Percentiles rank a stretch among this genome's conserved stretches.
phyloP scores from a whole-genome alignment of 2,113 vertebrate species.

The Peucedramus taeniatus region DNA sequence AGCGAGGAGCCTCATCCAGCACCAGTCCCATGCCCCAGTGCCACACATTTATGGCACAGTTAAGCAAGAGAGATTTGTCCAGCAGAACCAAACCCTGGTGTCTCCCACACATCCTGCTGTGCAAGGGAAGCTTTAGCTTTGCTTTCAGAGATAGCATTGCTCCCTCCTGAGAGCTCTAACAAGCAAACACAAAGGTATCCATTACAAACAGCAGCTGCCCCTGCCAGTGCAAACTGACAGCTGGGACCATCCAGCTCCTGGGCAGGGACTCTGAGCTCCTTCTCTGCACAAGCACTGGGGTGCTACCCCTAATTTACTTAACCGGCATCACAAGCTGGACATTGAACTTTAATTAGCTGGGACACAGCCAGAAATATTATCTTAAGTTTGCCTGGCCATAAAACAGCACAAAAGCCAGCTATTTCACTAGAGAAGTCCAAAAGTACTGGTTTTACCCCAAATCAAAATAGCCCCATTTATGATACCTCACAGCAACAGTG shows the following conservation, averaged over 20 bases:
- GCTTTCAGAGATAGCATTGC: accelerated
- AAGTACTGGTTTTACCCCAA: not conserved
- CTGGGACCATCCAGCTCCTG: not conserved
- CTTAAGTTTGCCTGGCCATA: not conserved
- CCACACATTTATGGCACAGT: not conserved
- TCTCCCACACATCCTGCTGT: accelerated
- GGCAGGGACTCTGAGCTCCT: not conserved
- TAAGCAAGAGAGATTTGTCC: not conserved
- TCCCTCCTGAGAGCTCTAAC: not conserved
- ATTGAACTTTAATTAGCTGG: not conserved
- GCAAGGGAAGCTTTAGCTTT: not conserved
- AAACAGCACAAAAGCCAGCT: not conserved
- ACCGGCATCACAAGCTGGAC: not conserved
- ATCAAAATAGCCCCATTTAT: not conserved
- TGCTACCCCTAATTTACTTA: not conserved
- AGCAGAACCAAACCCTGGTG: not conserved
- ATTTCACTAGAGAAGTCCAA: not conserved
- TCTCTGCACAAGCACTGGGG: accelerated
- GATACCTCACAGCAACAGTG: accelerated
- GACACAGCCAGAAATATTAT: not conserved
- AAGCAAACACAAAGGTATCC: not conserved
- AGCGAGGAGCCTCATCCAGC: accelerated
- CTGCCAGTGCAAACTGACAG: not conserved
- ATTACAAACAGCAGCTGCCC: not conserved
- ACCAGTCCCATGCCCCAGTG: not conserved